Evolutionary conservation across 2,113 vertebrate species (phyloP).

Genomic region (Bucco capensis): DNA sequence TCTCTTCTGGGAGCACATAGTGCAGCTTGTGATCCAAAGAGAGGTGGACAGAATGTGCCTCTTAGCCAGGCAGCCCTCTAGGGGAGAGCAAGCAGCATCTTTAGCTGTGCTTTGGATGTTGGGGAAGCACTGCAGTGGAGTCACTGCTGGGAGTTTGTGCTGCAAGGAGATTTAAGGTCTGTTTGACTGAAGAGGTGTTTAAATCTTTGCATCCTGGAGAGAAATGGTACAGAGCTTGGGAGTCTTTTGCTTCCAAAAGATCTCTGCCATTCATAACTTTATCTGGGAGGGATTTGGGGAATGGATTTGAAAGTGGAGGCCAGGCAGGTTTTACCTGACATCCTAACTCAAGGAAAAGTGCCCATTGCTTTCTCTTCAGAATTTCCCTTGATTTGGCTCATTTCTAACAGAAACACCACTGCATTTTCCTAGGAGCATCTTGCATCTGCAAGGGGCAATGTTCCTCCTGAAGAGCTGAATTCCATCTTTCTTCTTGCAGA

Average conservation of each 20-base stretch:
- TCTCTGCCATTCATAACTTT: neutral
- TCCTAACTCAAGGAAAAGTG: neutral
- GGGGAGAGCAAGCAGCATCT: neutral
- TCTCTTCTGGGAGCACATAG: slow-evolving; percentile 45
- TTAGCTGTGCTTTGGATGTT: neutral
- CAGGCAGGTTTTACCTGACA: neutral
- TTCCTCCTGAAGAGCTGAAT: neutral
- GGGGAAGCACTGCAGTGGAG: neutral
- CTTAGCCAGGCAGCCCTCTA: slow-evolving; percentile 39
- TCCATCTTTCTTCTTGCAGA: neutral
- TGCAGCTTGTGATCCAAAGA: slow-evolving; percentile 41
- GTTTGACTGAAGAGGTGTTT: neutral
- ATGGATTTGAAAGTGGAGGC: too few species aligned
- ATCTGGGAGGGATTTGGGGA: neutral
- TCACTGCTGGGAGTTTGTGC: neutral
- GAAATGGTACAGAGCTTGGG: neutral
- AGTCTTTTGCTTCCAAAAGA: neutral
- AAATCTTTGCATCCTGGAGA: neutral
- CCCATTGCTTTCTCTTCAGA: neutral
- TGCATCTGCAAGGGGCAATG: neutral
- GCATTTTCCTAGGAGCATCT: neutral
- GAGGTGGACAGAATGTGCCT: slow-evolving; percentile 62
- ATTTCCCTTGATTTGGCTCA: neutral
- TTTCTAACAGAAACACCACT: neutral
- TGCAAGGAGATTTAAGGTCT: neutral